phyloP scores from a whole-genome alignment of 2,113 vertebrate species.

The Hemiscyllium ocellatum region DNA sequence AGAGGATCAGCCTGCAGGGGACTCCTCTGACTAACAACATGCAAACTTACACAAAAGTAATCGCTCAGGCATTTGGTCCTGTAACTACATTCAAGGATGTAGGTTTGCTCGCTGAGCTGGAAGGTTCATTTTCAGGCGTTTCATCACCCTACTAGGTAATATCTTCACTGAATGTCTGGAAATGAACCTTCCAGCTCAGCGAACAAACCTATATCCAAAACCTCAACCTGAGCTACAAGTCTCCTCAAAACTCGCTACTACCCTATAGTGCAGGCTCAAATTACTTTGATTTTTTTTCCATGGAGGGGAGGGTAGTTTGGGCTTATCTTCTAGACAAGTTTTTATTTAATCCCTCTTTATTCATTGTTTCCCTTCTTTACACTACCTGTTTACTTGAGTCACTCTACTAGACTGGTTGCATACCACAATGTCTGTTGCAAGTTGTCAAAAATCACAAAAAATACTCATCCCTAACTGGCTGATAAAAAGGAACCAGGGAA shows the following conservation, averaged over 20 bases:
- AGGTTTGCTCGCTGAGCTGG: no score
- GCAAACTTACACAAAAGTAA: neutral
- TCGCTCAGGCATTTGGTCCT: neutral
- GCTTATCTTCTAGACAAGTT: neutral
- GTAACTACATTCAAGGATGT: no score
- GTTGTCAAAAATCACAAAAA: neutral
- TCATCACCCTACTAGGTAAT: no score
- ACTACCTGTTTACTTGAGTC: neutral
- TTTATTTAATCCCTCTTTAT: neutral
- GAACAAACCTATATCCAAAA: no score
- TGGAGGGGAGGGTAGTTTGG: no score
- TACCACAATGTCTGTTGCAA: neutral
- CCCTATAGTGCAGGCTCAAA: neutral
- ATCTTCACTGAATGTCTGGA: no score
- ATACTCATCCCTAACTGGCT: neutral
- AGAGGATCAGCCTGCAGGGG: neutral
- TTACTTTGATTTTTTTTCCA: neutral
- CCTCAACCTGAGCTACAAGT: no score
- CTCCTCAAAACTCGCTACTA: no score
- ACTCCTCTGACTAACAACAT: neutral
- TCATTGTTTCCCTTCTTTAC: neutral
- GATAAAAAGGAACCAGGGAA: neutral
- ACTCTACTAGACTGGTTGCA: neutral
- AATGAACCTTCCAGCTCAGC: no score
- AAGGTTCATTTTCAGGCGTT: no score